A percentile compares a stretch with the other conserved stretches of the same genome.
Conservation (phyloP, 2,113 vertebrate species). For the Chaetodon auriga region DNA sequence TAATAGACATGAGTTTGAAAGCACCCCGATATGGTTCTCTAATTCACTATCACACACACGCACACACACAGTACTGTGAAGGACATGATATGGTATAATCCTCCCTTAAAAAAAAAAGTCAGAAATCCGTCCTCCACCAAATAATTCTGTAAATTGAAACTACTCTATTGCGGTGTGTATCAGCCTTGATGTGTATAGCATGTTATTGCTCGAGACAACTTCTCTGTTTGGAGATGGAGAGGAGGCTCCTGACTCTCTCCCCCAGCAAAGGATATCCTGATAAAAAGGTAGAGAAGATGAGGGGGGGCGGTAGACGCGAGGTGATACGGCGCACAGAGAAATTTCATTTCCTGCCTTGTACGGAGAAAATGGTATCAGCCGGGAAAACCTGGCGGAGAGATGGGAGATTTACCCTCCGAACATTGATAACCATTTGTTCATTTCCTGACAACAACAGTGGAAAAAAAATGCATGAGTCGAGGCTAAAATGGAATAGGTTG, state of each 20-base stretch:
- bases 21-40: constrained; percentile 10
- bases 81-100: constrained; percentile 64
- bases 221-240: constrained; percentile 71
- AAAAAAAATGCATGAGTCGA: constrained; percentile 88
- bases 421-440: constrained; percentile 99
- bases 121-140: constrained; percentile 55
- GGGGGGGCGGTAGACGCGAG: constrained; percentile 11
- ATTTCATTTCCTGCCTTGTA: constrained; percentile 98
- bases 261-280: constrained; percentile 77
- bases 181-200: constrained; percentile 61
- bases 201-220: constrained; percentile 76
- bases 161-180: constrained; percentile 76
- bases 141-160: constrained; percentile 83
- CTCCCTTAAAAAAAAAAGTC: constrained; percentile 34
- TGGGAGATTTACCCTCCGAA: constrained; percentile 90
- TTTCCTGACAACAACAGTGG: constrained; percentile 99
- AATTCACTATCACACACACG: constrained; percentile 20
- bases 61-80: constrained; percentile 29
- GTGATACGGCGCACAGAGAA: constrained; percentile 77
- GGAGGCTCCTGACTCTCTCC: constrained; percentile 58
- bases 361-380: constrained; percentile 93
- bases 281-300: constrained; percentile 81
- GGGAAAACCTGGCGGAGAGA: constrained; percentile 93
- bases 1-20: background rate
- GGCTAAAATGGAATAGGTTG: constrained; percentile 87